These are phyloP conservation scores for Syrphus vitripennis DNA, from an alignment of 2,888 invertebrate species.

Conservation along the genomic window DNA sequence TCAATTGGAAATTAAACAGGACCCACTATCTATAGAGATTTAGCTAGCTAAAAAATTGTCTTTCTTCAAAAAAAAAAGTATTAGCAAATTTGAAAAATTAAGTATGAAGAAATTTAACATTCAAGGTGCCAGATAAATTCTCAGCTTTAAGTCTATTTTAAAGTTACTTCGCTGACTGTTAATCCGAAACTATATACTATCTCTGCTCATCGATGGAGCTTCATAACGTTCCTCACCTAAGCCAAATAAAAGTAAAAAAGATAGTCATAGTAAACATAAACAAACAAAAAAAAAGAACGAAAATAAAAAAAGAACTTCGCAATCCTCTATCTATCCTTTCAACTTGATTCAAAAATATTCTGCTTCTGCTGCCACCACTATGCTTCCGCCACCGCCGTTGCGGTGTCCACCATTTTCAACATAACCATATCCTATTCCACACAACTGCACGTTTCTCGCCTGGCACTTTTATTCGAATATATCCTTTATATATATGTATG, in stretches of 20 bases:
- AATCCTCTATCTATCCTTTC: slow-evolving; percentile 56
- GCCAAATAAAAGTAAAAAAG: not conserved
- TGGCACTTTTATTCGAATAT: slow-evolving; percentile 3
- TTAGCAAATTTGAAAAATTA: too few species aligned
- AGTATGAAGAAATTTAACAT: too few species aligned
- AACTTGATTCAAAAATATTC: slow-evolving; percentile 65
- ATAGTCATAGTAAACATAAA: not conserved
- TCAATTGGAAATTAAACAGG: too few species aligned
- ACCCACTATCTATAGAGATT: too few species aligned
- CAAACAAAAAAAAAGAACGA: not conserved
- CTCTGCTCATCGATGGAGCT: slow-evolving; percentile 50
- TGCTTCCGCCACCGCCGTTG: slow-evolving; percentile 24
- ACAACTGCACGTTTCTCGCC: slow-evolving; percentile 52
- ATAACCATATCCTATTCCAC: slow-evolving; percentile 56
- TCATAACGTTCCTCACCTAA: not conserved
- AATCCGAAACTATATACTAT: slow-evolving; percentile 4
- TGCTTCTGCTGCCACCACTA: slow-evolving; percentile 27
- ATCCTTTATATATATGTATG: slow-evolving; percentile 42
- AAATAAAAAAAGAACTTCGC: slow-evolving; percentile 25
- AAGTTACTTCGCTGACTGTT: slow-evolving; percentile 38
- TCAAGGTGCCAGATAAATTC: not conserved
- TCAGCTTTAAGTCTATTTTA: not conserved
- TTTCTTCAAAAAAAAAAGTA: too few species aligned
- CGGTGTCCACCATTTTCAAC: slow-evolving; percentile 60
- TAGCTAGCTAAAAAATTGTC: too few species aligned